A percentile compares a stretch with the other conserved stretches of the same genome.
phyloP scores from a whole-genome alignment of 2,888 invertebrate genomes.

The Venustoraphidia nigricollis region DNA sequence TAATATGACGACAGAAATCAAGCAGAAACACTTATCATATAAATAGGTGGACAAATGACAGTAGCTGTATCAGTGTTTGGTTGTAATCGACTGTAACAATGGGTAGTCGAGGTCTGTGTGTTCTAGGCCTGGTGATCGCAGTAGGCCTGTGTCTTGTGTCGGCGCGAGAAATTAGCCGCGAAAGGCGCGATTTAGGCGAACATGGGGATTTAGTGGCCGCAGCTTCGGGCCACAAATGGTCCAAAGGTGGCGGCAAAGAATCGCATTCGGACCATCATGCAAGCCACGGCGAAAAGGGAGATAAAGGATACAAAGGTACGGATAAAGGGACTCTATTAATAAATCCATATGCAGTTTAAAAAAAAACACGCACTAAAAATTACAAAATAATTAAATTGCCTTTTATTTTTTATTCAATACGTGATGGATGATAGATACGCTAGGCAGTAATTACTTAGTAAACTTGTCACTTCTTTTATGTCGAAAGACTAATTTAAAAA shows the following conservation, averaged over 20 bases:
- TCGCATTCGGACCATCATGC: conserved; percentile 38
- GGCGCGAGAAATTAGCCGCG: conserved; percentile 35
- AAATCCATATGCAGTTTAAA: no score
- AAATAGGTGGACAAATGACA: no score
- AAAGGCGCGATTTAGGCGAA: conserved; percentile 32
- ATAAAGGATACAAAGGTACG: conserved; percentile 45
- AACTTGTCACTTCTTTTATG: no score
- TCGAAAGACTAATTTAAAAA: no score
- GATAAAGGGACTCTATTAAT: conserved; percentile 13
- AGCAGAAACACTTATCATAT: no score
- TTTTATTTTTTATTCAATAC: no score
- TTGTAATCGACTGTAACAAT: conserved; percentile 8
- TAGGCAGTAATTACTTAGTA: no score
- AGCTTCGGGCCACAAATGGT: conserved; percentile 29
- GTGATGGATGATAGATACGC: no score
- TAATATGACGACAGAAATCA: no score
- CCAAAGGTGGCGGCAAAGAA: conserved; percentile 37
- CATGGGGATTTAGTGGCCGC: conserved; percentile 23
- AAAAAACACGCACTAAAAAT: no score
- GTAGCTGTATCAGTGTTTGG: no score
- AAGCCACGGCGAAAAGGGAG: conserved; percentile 41
- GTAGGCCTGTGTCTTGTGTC: conserved; percentile 28
- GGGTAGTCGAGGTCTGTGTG: conserved; percentile 49
- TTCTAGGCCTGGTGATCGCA: conserved; percentile 41
- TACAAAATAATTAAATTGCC: no score